Evolutionary conservation across 2,888 invertebrate species (phyloP), one percentile per base, ranked within the genome.

Genomic region (Orchestes rusci): DNA sequence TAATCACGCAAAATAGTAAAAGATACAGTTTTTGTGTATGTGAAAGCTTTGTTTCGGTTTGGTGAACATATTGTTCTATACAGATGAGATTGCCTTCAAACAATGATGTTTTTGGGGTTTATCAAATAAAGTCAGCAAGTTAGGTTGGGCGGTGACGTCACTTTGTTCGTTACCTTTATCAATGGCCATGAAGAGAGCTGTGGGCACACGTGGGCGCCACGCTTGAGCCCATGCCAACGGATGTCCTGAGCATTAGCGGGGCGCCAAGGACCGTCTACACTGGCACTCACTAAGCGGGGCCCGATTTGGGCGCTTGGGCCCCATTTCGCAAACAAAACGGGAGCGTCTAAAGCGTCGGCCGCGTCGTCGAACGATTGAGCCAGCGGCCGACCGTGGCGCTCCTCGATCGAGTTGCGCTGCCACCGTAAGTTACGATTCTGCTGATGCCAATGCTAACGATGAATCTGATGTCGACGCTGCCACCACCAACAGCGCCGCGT

Each of bases 101-200:
- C n/a, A n/a, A n/a, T n/a, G n/a, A n/a, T n/a, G n/a, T n/a, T n/a
- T n/a, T n/a, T n/a, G n/a, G n/a, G n/a, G n/a, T n/a, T n/a, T n/a
- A n/a, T n/a, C n/a, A n/a, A n/a, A n/a, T n/a, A n/a, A n/a, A n/a
- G n/a, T n/a, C n/a, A n/a, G n/a, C n/a, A n/a, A 37, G 23, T 44
- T 48, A 44, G 44, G 44, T 44, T 44, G 48, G 44, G 48, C 44
- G 44, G 48, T 48, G 44, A 48, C 48, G 46, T 46, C 46, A 46
- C 35, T 35, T 27, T 12, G 29, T 43, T 37, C 42, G 37, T 56
- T 65, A 64, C 67, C 66, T 68, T 67, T 66, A 65, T 67, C 67
- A 68, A 66, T 67, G 67, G 66, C 68, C 67, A 67, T 67, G 65
- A 62, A 67, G 63, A 62, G 62, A 63, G 63, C 59, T 58, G 61